Base-by-base conservation (phyloP, 2,113 vertebrate species). In the Xyliphius kryptos region DNA sequence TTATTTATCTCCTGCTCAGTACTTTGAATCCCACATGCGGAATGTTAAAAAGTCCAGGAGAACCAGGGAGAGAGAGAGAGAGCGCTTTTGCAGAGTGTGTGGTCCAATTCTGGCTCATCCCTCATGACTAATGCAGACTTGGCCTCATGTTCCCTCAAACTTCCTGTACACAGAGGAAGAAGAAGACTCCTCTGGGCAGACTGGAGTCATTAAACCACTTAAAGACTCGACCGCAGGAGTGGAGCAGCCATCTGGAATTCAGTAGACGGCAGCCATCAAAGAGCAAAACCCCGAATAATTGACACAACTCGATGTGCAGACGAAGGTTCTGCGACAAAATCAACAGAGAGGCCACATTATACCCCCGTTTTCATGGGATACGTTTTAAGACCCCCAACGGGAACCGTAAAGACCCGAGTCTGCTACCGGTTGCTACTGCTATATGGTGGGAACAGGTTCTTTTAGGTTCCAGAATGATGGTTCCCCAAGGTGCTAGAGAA, bases 101-200 rank as follows among this genome's bases (percentile, higher is more conserved):
- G 70, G 73, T 80, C 70, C 81, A 63, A 70, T 82, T 36, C 67
- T 40, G 62, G 21, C 54, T 69, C 73, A 82, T 74, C n/a, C 26
- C 49, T 69, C 71, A n/a, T 52, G 68, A 80, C 74, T 37, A 76
- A 61, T n/a, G 22, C 62, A 69, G 68, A 14, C 13, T 22, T 58
- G 69, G 56, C 40, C 49, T 71, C 13, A 21, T 5, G 21, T 51
- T 57, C 38, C 58, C 48, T 52, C 55, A 56, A 9, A 50, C 40
- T 32, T 65, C 43, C 46, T 47, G 43, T 17, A 10, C 57, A 14
- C 62, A 51, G 48, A 55, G 37, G 43, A 66, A 53, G 22, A 50
- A 26, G 22, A 3, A 49, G 46, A 43, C 48, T 70, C 21, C 21
- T 70, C 57, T 19, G 16, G 20, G 59, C 74, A 73, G 70, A 43